Base-by-base conservation (phyloP, 2,797 vertebrate species). In the Vultur gryphus region DNA sequence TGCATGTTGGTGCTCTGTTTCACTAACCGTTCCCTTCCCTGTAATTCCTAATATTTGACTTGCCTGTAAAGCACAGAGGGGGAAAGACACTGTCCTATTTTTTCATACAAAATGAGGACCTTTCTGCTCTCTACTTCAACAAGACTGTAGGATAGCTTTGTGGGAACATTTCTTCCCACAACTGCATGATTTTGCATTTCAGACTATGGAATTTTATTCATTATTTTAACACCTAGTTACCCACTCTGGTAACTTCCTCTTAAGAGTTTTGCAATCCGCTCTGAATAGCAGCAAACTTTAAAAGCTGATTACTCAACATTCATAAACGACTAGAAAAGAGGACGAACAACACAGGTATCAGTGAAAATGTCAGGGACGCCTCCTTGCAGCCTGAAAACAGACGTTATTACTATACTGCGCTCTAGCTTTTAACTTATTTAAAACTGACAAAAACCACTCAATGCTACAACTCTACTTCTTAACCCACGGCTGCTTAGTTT, bases 321-420 rank as follows among this genome's bases (percentile, higher is more conserved):
- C 67, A 80, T 25, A 64, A 84, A 35, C 1, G 1, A 52, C 35
- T 46, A 64, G 43, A 51, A 62, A 57, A 73, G 31, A 39, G 20
- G 23, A 69, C 16, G 19, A 64, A 80, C 23, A 43, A 21, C 16
- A 41, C 18, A 58, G 11, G 25, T 29, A 31, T 12, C 1, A 1
- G 15, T 62, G 29, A 54, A 78, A 59, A 37, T 29, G 5, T 21
- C 51, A 70, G 7, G 35, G 25, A 67, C 5, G 20, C 1, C 14
- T 51, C 28, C 23, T 54, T 44, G 26, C 33, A 88, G 37, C 16
- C 20, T 37, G 20, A 55, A 87, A 85, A 41, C 19, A 49, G 10
- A 57, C 0, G 0, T 13, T 35, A 37, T 19, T 78, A 70, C 11
- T 43, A 54, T 0, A 44, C 8, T 3, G 1, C 29, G 16, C 35